Conservation (phyloP, 2,888 invertebrate species). For the Cephus pygmeus region DNA sequence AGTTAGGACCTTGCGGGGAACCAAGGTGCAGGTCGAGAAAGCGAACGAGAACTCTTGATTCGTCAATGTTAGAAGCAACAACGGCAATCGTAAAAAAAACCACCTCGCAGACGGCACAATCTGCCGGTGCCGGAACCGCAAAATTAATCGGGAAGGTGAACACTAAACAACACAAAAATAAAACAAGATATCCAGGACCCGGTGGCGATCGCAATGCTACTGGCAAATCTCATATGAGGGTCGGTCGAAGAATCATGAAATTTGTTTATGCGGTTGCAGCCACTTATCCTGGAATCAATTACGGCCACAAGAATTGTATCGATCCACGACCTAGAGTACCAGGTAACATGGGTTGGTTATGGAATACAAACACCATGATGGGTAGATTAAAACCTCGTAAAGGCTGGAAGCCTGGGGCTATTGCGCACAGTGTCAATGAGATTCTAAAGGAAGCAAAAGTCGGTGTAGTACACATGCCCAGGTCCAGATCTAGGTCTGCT, state of each 20-base stretch:
- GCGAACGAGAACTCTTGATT: constrained; percentile 4
- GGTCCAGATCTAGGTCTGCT: constrained; percentile 24
- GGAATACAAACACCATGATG: constrained; percentile 42
- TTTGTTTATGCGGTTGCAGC: constrained; percentile 55
- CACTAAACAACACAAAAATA: not conserved
- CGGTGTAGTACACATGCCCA: constrained; percentile 26
- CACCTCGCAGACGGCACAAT: not conserved
- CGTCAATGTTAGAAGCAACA: constrained; percentile 2
- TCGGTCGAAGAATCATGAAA: constrained; percentile 32
- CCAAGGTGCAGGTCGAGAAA: constrained; percentile 42
- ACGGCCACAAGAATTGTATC: constrained; percentile 54
- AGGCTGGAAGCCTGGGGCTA: constrained; percentile 61
- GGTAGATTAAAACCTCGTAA: constrained; percentile 47
- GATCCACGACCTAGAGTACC: constrained; percentile 49
- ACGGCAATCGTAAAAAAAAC: not conserved
- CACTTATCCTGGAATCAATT: constrained; percentile 45
- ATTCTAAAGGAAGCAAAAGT: constrained; percentile 40
- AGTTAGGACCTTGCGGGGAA: constrained; percentile 48
- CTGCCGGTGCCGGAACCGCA: constrained; percentile 2
- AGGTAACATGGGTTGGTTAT: constrained; percentile 61
- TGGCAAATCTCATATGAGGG: constrained; percentile 19
- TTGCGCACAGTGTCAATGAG: constrained; percentile 39
- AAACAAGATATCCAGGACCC: constrained; percentile 16
- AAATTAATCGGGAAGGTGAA: not conserved
- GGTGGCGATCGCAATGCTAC: constrained; percentile 29